phyloP scores from a whole-genome alignment of 2,888 invertebrate species.

The Euphydryas editha region DNA sequence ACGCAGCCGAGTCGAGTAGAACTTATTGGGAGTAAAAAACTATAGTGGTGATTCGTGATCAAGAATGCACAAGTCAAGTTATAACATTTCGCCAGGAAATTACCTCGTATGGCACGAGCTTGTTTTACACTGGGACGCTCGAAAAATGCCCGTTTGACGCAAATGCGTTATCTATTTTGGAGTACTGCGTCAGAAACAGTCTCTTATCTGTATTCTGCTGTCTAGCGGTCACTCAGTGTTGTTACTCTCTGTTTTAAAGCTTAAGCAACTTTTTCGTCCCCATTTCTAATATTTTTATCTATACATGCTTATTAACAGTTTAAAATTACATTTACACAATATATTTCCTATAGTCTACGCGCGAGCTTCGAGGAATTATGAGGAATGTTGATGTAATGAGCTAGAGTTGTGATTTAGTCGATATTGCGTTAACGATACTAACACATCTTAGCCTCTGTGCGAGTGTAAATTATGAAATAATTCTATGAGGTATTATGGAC shows the following conservation, averaged over 20 bases:
- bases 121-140: slow-evolving; percentile 70
- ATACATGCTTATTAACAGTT: too few relatives aligned
- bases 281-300: too few relatives aligned
- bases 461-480: too few relatives aligned
- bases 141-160: slow-evolving; percentile 82
- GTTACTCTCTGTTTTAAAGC: slow-evolving; percentile 50
- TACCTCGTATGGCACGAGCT: slow-evolving; percentile 69
- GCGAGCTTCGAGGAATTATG: too few relatives aligned
- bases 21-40: slow-evolving; percentile 50
- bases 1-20: slow-evolving; percentile 34
- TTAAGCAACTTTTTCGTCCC: slow-evolving; percentile 28
- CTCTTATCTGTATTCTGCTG: slow-evolving; percentile 75
- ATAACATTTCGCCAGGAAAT: slow-evolving; percentile 76
- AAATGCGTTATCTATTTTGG: slow-evolving; percentile 83
- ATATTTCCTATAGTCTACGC: too few relatives aligned
- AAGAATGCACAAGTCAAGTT: slow-evolving; percentile 58
- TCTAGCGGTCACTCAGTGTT: slow-evolving; percentile 72
- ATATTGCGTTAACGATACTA: too few relatives aligned
- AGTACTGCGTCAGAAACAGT: slow-evolving; percentile 76
- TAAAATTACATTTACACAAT: too few relatives aligned
- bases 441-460: too few relatives aligned
- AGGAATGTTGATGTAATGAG: too few relatives aligned
- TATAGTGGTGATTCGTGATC: slow-evolving; percentile 63
- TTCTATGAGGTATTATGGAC: too few relatives aligned
- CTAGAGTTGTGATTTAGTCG: too few relatives aligned